Base-by-base conservation (phyloP, 2,113 vertebrate genomes). In the Glareola pratincola region DNA sequence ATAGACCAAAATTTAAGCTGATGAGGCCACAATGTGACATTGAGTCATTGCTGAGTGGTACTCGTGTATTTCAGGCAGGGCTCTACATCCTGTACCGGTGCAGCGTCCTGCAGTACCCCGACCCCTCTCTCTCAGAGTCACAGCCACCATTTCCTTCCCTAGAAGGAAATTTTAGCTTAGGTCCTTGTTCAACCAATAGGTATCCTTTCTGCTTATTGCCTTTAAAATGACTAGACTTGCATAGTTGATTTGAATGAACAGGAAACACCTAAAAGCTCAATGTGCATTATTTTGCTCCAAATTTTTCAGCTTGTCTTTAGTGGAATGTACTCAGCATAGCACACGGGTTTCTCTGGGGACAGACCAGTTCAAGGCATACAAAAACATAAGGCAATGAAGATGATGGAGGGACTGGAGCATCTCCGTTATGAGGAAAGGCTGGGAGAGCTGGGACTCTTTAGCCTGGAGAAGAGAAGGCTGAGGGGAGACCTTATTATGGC, bases 241-340 rank as follows among this genome's bases (percentile, higher is more conserved):
- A 17, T 6, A 1, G 6, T 0, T 57, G 43, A 12, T 34, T 23
- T 5, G 43, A 39, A 41, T 47, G 37, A 64, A 36, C 2, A 47
- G 39, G 26, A 21, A 78, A 75, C 9, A 37, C 15, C 66, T 68
- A 12, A n/a, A 12, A 56, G 16, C 48, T 50, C 63, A 82, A 7
- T 0, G 0, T 15, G 45, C 10, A 1, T 51, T 63, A 29, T 57
- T 76, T 17, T 43, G 27, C 22, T 62, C 23, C 32, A 10, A 23
- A 43, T 29, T 56, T 32, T 81, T 34, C 83, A 75, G 39, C 83
- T 47, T 32, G 18, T 23, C 62, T 54, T 36, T 16, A 68, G 30
- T 13, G 54, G 20, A 20, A 14, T 1, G 34, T 7, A 3, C 53
- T 14, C 56, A 36, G 79, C 47, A 1, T 4, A 39, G 39, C 56